Conservation (phyloP, 53 echinoderm and acorn worm genomes). For the Echinometra lucunter region DNA sequence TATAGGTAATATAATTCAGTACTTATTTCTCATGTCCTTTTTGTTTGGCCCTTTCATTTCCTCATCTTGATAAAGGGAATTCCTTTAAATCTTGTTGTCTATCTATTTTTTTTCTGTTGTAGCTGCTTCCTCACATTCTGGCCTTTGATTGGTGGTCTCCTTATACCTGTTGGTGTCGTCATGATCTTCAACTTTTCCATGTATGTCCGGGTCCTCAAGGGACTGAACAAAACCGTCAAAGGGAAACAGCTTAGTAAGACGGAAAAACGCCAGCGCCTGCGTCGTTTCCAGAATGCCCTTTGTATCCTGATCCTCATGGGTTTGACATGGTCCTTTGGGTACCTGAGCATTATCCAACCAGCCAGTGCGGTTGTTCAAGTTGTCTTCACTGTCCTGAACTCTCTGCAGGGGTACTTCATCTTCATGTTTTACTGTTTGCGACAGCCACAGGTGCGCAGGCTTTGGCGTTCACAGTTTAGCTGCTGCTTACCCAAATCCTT, state of each 20-base stretch:
- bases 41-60: not conserved
- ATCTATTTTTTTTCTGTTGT: not conserved
- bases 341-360: constrained; percentile 53
- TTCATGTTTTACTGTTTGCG: constrained; percentile 81
- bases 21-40: too few species aligned
- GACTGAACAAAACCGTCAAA: constrained; percentile 54
- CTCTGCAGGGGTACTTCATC: constrained; percentile 80
- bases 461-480: constrained; percentile 64
- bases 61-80: not conserved
- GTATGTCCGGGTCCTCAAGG: constrained; percentile 2
- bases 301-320: constrained; percentile 43
- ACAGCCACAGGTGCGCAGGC: constrained; percentile 73
- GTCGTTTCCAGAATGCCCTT: constrained; percentile 49
- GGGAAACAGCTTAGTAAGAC: not conserved
- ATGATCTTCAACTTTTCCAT: constrained; percentile 56
- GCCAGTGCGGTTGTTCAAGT: constrained; percentile 7
- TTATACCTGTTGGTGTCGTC: constrained; percentile 23
- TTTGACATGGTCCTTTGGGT: constrained; percentile 39
- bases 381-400: constrained; percentile 76
- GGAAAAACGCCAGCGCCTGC: not conserved
- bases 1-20: too few species aligned
- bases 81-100: not conserved
- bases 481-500: constrained; percentile 27
- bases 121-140: constrained; percentile 50
- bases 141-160: constrained; percentile 46